Evolutionary conservation across 2,888 invertebrate genomes (phyloP).

Genomic region (Calameuta pallipes): DNA sequence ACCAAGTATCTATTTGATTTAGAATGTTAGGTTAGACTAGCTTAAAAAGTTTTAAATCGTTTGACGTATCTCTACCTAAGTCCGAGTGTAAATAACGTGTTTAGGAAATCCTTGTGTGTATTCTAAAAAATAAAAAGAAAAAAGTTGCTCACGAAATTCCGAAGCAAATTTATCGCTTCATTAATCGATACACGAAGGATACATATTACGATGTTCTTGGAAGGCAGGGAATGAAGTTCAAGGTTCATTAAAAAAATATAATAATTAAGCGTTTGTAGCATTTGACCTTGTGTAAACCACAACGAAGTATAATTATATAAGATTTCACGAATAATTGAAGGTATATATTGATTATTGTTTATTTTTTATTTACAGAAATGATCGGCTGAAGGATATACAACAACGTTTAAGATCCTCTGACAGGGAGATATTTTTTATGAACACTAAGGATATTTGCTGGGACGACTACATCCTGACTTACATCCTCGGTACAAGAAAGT

Average conservation of each 20-base stretch:
- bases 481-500: slow-evolving; percentile 85
- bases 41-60: neutral
- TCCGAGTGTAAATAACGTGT: neutral
- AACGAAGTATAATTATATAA: neutral
- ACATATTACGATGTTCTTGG: neutral
- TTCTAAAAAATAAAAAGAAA: no score
- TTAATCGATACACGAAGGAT: neutral
- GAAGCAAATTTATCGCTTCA: no score
- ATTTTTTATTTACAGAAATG: slow-evolving; percentile 46
- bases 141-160: no score
- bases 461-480: slow-evolving; percentile 76
- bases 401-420: slow-evolving; percentile 54
- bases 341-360: neutral
- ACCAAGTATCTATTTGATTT: no score
- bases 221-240: neutral
- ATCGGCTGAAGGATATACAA: slow-evolving; percentile 42
- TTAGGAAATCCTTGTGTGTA: no score
- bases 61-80: neutral
- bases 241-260: neutral
- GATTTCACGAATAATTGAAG: neutral
- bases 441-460: slow-evolving; percentile 70
- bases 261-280: neutral
- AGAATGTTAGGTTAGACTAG: no score
- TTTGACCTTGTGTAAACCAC: neutral
- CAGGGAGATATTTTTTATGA: slow-evolving; percentile 65